These are phyloP conservation scores for Gari tellinella DNA, from an alignment of 2,888 invertebrate genomes.

Conservation along the genomic window DNA sequence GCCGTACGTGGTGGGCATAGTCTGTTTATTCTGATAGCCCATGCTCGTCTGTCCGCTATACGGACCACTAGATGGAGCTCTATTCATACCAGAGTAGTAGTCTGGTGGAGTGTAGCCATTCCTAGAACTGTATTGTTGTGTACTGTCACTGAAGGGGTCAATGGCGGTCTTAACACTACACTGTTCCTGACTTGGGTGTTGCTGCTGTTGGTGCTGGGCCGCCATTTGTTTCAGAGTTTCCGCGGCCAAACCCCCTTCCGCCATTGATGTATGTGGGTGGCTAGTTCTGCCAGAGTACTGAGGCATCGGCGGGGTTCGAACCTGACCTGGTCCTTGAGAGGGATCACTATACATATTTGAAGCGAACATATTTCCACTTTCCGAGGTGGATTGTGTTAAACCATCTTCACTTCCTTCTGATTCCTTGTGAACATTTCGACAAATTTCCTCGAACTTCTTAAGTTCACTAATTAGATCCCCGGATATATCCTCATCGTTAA, in stretches of 20 bases:
- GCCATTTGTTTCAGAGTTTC: slow-evolving; percentile 98
- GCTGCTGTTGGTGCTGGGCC: slow-evolving; percentile 95
- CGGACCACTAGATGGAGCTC: slow-evolving; percentile 37
- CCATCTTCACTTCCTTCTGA: slow-evolving; percentile 66
- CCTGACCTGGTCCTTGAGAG: slow-evolving; percentile 60
- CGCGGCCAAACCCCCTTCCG: slow-evolving; percentile 91
- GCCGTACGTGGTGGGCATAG: slow-evolving; percentile 24
- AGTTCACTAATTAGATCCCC: slow-evolving; percentile 73
- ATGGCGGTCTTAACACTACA: slow-evolving; percentile 74
- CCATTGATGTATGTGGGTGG: slow-evolving; percentile 49
- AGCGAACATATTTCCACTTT: slow-evolving; percentile 58
- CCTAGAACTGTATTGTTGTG: slow-evolving; percentile 42
- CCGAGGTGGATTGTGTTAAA: slow-evolving; percentile 40
- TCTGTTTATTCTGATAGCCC: slow-evolving; percentile 51
- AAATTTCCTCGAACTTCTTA: slow-evolving; percentile 75
- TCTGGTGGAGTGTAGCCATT: slow-evolving; percentile 54
- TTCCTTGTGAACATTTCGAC: slow-evolving; percentile 64
- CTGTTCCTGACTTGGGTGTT: slow-evolving; percentile 58
- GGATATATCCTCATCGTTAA: slow-evolving; percentile 88
- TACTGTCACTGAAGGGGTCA: slow-evolving; percentile 62
- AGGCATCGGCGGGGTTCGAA: slow-evolving; percentile 60
- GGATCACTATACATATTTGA: slow-evolving; percentile 59
- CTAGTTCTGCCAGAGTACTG: slow-evolving; percentile 45
- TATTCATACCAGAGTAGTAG: slow-evolving; percentile 32
- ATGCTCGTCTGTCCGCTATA: slow-evolving; percentile 34